Evolutionary conservation across 2,888 invertebrate species (phyloP).

Genomic region (Apodemia mormo): DNA sequence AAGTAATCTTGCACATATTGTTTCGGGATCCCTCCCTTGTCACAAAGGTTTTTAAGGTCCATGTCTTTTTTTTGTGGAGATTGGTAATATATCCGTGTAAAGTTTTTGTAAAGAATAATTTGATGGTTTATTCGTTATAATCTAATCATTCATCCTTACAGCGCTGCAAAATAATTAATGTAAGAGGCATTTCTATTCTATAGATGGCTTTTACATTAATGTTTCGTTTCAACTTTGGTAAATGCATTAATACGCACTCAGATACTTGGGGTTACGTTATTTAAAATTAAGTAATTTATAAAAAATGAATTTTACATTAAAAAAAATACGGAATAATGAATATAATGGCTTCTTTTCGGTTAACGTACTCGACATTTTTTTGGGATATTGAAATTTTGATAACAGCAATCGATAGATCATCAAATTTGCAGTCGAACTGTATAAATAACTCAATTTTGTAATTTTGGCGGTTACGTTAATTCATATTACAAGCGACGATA

Average conservation of each 20-base stretch:
- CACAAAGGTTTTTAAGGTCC: not conserved
- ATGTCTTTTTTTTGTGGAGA: not conserved
- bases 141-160: too few relatives aligned
- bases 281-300: too few relatives aligned
- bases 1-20: not conserved
- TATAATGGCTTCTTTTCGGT: slow-evolving; percentile 1
- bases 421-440: not conserved
- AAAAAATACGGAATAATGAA: not conserved
- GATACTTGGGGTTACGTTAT: too few relatives aligned
- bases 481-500: not conserved
- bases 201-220: too few relatives aligned
- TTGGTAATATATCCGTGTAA: not conserved
- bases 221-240: too few relatives aligned
- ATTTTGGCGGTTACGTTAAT: not conserved
- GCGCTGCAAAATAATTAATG: too few relatives aligned
- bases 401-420: not conserved
- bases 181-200: too few relatives aligned
- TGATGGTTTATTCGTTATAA: not conserved
- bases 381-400: slow-evolving; percentile 5
- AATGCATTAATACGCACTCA: too few relatives aligned
- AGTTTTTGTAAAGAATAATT: not conserved
- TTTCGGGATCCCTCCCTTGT: not conserved
- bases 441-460: slow-evolving; percentile 5
- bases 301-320: not conserved
- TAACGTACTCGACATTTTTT: not conserved